Evolutionary conservation across 2,113 vertebrate species (phyloP).

Genomic region (Podarcis cretensis): DNA sequence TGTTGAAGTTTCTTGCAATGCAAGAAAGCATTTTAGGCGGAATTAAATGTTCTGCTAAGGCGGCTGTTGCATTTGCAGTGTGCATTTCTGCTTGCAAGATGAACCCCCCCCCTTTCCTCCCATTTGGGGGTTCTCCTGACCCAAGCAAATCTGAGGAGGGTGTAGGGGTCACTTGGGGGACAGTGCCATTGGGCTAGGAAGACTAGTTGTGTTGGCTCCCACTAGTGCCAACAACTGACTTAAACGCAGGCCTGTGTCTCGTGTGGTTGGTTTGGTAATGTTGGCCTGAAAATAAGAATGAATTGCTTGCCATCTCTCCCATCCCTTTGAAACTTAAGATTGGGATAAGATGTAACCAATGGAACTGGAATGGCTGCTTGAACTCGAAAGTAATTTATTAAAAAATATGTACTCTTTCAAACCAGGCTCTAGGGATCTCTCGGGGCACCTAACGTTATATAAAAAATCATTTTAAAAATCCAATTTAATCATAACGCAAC

Average conservation of each 20-base stretch:
- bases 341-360: not conserved
- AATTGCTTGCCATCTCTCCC: not conserved
- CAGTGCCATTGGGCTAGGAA: too few species aligned
- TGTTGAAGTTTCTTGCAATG: constrained; percentile 2
- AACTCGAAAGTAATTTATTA: not conserved
- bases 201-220: too few species aligned
- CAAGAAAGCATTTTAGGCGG: not conserved
- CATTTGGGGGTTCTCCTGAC: too few species aligned
- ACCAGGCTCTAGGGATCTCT: not conserved
- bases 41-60: too few species aligned
- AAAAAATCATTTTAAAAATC: not conserved
- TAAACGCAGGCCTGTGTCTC: accelerated
- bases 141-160: too few species aligned
- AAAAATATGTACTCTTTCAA: not conserved
- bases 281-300: not conserved
- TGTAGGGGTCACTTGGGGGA: too few species aligned
- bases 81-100: too few species aligned
- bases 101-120: too few species aligned
- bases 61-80: too few species aligned
- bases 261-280: not conserved
- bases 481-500: not conserved
- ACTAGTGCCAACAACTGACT: too few species aligned
- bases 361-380: not conserved
- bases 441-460: not conserved
- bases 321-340: not conserved